Base-by-base conservation (phyloP, 2,113 vertebrate genomes). In the Terrapene triunguis region DNA sequence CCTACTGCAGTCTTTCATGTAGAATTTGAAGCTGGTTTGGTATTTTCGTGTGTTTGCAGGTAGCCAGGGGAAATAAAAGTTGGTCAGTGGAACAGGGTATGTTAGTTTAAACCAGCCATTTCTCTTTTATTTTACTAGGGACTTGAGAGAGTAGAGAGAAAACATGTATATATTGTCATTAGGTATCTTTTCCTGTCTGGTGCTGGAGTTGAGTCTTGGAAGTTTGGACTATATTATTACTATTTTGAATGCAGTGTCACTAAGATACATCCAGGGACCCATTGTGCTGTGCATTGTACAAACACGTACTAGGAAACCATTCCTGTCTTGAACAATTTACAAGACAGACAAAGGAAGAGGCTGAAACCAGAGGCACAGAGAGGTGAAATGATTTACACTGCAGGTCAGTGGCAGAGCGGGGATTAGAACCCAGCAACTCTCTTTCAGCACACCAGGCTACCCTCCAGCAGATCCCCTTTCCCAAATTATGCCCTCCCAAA, bases 11-110 rank as follows among this genome's bases (percentile, higher is more conserved):
- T 89, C 0, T 0, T 78, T 48, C 0, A 0, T 48, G 69, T 59
- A 3, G 1, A 8, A 9, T 88, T 84, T 3, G 3, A 44, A 80
- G 4, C 81, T 69, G 85, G 4, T 53, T 95, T 82, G 89, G 81
- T 53, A 10, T 27, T 91, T 84, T 80, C 76, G 81, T 89, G 44
- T 85, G 48, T 32, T 44, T 54, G 79, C 72, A 25, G 44, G 35
- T 50, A 95, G 80, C 54, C 48, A n/a, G 78, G 95, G 94, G 92
- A 95, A 62, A 95, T 95, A 78, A 96, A 97, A 97, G 59, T 54
- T 19, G 96, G 94, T 97, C 96, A 96, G 82, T 89, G 87, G 96
- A 85, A 89, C 90, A 89, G 93, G 82, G 93, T 69, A 21, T 38
- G 89, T 95, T n/a, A 32, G 89, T 83, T 32, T 74, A 29, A 96